These are phyloP conservation scores for Acropternis orthonyx DNA, from an alignment of 2,797 vertebrate species.

Conservation along the genomic window DNA sequence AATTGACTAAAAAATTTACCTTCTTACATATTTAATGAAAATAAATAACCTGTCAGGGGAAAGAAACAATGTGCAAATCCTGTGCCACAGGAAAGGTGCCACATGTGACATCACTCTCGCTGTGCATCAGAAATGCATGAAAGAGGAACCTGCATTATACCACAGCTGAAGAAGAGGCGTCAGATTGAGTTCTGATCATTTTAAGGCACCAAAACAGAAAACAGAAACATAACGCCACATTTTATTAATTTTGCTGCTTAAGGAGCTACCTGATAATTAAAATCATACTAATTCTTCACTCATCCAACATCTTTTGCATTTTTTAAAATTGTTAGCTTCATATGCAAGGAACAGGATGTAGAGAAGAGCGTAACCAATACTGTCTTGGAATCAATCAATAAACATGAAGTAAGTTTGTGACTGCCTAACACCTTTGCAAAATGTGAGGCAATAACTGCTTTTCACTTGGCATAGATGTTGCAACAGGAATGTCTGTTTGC, in stretches of 20 bases:
- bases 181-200: not conserved
- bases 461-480: not conserved
- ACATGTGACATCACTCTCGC: fast-evolving
- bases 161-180: not conserved
- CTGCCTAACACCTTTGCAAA: not conserved
- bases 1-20: not conserved
- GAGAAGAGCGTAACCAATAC: not conserved
- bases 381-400: not conserved
- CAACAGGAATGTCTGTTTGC: not conserved
- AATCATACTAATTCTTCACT: not conserved
- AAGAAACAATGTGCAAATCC: not conserved
- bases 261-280: not conserved
- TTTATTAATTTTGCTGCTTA: not conserved
- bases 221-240: not conserved
- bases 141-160: not conserved
- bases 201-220: not conserved
- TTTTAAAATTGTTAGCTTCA: not conserved
- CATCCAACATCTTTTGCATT: not conserved
- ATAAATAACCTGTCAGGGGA: not conserved
- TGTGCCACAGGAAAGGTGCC: not conserved
- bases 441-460: not conserved
- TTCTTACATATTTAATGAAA: not conserved
- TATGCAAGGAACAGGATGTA: not conserved
- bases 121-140: not conserved
- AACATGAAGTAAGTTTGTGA: not conserved